phyloP scores from a whole-genome alignment of 1,140 invertebrate genomes.

The Paracyclopina nana region DNA sequence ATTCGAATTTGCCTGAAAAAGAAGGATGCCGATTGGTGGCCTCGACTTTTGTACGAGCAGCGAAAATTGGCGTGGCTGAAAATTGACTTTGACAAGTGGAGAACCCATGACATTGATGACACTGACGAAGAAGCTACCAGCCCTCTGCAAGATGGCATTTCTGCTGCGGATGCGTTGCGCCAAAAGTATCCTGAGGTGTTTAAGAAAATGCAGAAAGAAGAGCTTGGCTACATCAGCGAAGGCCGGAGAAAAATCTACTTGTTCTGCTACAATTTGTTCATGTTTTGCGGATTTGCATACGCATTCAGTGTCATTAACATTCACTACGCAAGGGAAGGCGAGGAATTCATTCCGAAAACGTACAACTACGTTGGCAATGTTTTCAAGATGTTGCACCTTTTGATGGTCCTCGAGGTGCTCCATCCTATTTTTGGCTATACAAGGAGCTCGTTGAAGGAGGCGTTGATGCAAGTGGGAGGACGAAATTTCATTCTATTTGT shows the following conservation, averaged over 20 bases:
- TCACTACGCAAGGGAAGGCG: constrained; percentile 47
- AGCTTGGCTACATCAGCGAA: constrained; percentile 51
- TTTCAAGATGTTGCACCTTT: constrained; percentile 51
- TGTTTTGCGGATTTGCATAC: constrained; percentile 69
- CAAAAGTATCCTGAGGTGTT: constrained; percentile 49
- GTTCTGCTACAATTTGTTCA: constrained; percentile 70
- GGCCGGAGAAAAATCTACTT: constrained; percentile 64
- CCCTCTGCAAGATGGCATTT: constrained; percentile 22
- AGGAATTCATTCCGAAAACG: constrained; percentile 28
- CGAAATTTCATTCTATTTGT: constrained; percentile 56
- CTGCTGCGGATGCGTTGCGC: neutral
- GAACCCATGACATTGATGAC: constrained; percentile 39
- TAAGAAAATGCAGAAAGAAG: constrained; percentile 50
- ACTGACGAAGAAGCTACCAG: constrained; percentile 38
- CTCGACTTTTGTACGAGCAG: constrained; percentile 38
- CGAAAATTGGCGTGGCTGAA: constrained; percentile 22
- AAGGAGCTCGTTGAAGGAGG: constrained; percentile 37
- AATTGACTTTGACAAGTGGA: constrained; percentile 69
- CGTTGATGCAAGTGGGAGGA: constrained; percentile 41
- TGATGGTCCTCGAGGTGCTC: constrained; percentile 68
- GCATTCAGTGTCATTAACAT: constrained; percentile 49
- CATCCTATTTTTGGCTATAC: constrained; percentile 75
- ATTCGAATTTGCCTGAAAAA: constrained; percentile 57
- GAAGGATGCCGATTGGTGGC: constrained; percentile 49
- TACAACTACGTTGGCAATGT: constrained; percentile 54